A percentile compares a stretch with the other conserved stretches of the same genome.
phyloP scores from a whole-genome alignment of 2,113 vertebrate species.

The Paracanthobrama guichenoti region DNA sequence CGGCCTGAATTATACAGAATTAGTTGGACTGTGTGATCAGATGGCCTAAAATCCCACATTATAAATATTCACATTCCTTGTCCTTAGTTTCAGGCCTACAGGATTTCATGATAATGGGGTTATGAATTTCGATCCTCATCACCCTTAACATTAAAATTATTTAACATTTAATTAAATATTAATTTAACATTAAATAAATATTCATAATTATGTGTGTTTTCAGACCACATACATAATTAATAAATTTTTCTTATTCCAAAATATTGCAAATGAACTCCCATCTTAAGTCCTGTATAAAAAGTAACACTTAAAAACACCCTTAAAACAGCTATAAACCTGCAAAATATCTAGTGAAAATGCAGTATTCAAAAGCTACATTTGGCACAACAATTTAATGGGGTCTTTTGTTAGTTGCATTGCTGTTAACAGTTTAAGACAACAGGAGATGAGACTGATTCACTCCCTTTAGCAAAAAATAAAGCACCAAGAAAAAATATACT shows the following conservation, averaged over 20 bases:
- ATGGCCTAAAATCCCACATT: conserved; percentile 22
- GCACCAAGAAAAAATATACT: not conserved
- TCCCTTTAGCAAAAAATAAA: not conserved
- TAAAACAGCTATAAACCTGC: not conserved
- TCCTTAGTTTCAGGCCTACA: not conserved
- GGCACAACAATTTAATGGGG: no score
- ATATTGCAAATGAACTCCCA: not conserved
- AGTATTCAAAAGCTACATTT: no score
- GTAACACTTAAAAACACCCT: not conserved
- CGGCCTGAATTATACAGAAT: not conserved
- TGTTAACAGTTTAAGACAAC: no score
- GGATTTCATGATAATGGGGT: not conserved
- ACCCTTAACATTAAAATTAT: not conserved
- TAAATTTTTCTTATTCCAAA: no score
- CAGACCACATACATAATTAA: not conserved
- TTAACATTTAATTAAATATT: not conserved
- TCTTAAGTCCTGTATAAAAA: not conserved
- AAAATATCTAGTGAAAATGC: not conserved
- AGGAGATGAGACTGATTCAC: no score
- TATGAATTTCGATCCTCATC: not conserved
- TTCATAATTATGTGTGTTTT: not conserved
- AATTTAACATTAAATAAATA: not conserved
- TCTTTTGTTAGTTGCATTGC: no score
- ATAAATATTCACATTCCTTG: conserved; percentile 12
- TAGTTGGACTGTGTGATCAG: conserved; percentile 11